Evolutionary conservation across 1,140 invertebrate genomes (phyloP), one percentile per base, ranked within the genome.

Genomic region (Neodiprion lecontei): DNA sequence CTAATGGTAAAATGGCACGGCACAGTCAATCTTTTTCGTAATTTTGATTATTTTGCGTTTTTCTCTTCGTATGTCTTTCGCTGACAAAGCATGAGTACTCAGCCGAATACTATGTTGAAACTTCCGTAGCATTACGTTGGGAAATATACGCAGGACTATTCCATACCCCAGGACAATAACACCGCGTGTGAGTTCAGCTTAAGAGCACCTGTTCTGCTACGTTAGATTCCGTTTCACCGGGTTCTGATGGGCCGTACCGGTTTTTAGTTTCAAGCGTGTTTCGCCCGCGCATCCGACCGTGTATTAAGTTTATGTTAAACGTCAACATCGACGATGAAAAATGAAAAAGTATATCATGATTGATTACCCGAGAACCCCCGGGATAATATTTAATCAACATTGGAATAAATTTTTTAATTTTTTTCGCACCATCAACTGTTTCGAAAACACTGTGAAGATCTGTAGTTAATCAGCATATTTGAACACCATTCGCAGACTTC

Each of bases 241-340:
- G 53, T 17, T 61, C 53, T 61, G 53, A 61, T 61, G 53, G n/a
- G 53, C 53, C n/a, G n/a, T 61, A 61, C 53, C 53, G 53, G 53
- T 61, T 61, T 61, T 61, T 5, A 61, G 53, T 61, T 61, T 61
- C 53, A 61, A 61, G 53, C 53, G 11, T 61, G 53, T 61, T 61
- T 61, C 53, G 53, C 53, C 53, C 53, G n/a, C 11, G 53, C 53
- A 61, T 61, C n/a, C 53, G 9, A 61, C 53, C 53, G 53, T 61
- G 53, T 17, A 61, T 17, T 5, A 61, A 17, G 53, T 61, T 61
- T 14, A 61, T 17, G 53, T 61, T 61, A 17, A 61, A 61, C 53
- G 53, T 61, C 53, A 61, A 61, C 53, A 61, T 61, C 7, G 53
- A 61, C 7, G 53, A 61, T 61, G 53, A 14, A 17, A 61, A 61